phyloP scores from a whole-genome alignment of 2,888 invertebrate species.

The Mellilla xanthometata region DNA sequence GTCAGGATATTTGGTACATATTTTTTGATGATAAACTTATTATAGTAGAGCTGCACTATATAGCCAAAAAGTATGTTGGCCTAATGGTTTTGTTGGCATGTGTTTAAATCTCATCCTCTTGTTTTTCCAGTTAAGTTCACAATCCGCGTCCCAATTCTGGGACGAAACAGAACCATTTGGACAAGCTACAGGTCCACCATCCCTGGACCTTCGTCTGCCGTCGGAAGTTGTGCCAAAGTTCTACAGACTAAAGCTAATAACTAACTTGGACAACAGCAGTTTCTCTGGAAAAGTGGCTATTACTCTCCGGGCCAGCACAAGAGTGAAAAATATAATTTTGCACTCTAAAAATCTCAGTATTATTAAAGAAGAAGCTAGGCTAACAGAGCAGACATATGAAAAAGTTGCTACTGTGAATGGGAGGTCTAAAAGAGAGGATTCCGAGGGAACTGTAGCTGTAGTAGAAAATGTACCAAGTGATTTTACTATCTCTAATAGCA shows the following conservation, averaged over 20 bases:
- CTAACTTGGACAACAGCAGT: slow-evolving; percentile 69
- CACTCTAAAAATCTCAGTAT: slow-evolving; percentile 77
- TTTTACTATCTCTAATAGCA: slow-evolving; percentile 22
- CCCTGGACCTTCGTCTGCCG: slow-evolving; percentile 67
- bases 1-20: too few relatives aligned
- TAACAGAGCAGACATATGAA: slow-evolving; percentile 74
- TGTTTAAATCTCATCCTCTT: neutral
- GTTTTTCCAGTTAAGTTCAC: slow-evolving; percentile 31
- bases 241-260: slow-evolving; percentile 81
- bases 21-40: too few relatives aligned
- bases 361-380: slow-evolving; percentile 50
- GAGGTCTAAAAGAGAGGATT: slow-evolving; percentile 46
- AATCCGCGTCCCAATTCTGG: slow-evolving; percentile 60
- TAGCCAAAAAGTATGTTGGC: too few relatives aligned
- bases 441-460: slow-evolving; percentile 18
- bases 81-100: too few relatives aligned
- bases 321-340: slow-evolving; percentile 69
- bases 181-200: slow-evolving; percentile 43
- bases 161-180: slow-evolving; percentile 69
- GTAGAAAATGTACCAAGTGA: slow-evolving; percentile 15
- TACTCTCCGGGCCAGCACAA: slow-evolving; percentile 61
- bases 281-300: slow-evolving; percentile 75
- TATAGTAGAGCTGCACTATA: too few relatives aligned
- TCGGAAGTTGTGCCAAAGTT: slow-evolving; percentile 74
- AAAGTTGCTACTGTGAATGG: slow-evolving; percentile 47